These are phyloP conservation scores for Anableps anableps DNA, from an alignment of 2,797 vertebrate genomes.

Conservation along the genomic window DNA sequence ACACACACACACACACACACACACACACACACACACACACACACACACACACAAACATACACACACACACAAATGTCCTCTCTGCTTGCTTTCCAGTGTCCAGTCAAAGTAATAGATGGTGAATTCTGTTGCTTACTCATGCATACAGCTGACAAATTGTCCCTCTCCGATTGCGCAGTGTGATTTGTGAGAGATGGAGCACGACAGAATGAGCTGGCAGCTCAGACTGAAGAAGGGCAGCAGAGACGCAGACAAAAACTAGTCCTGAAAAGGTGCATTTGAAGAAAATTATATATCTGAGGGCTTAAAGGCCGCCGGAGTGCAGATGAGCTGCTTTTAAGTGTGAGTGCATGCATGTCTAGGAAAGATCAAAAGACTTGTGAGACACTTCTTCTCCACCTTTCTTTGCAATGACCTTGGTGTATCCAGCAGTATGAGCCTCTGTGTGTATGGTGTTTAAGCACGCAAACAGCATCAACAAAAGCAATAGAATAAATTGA, in stretches of 20 bases:
- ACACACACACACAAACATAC: constrained; percentile 3
- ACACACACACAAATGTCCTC: constrained; percentile 24
- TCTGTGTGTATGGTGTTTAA: constrained; percentile 13
- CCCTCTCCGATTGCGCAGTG: constrained; percentile 74
- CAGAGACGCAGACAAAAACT: constrained; percentile 69
- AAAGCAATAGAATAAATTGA: constrained; percentile 28
- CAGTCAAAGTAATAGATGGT: constrained; percentile 82
- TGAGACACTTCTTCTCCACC: constrained; percentile 48
- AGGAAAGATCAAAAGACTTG: constrained; percentile 58
- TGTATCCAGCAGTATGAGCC: constrained; percentile 51
- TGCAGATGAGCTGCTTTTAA: constrained; percentile 43
- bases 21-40: constrained; percentile 23
- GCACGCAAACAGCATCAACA: constrained; percentile 48
- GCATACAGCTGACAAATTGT: constrained; percentile 84
- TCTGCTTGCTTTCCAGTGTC: constrained; percentile 54
- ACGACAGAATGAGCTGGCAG: constrained; percentile 72
- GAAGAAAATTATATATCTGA: constrained; percentile 83
- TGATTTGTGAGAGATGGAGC: constrained; percentile 77
- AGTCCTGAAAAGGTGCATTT: constrained; percentile 77
- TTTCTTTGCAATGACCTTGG: constrained; percentile 70
- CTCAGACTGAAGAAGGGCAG: constrained; percentile 76
- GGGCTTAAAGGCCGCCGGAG: constrained; percentile 44
- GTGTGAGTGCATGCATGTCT: constrained; percentile 34
- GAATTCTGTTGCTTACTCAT: constrained; percentile 83
- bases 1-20: not conserved